phyloP scores from a whole-genome alignment of 92 coral and sea anemone genomes.

The Metridium senile region DNA sequence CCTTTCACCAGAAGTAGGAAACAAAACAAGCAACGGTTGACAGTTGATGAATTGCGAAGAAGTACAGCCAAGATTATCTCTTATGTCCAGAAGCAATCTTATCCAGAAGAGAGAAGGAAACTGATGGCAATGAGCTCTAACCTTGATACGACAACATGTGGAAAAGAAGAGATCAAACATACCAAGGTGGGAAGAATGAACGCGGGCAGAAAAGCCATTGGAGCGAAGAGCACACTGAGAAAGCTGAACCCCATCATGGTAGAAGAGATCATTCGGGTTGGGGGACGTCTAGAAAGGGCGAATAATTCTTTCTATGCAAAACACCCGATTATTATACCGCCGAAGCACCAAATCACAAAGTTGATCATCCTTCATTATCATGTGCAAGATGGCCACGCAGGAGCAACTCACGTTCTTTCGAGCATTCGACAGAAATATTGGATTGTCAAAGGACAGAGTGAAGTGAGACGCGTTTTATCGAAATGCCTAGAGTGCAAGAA shows the following conservation, averaged over 20 bases:
- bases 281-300: constrained; percentile 53
- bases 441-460: constrained; percentile 47
- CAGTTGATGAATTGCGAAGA: constrained; percentile 16
- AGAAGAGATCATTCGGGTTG: constrained; percentile 44
- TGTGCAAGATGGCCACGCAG: constrained; percentile 43
- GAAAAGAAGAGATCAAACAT: neutral
- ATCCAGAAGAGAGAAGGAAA: neutral
- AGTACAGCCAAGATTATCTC: constrained; percentile 7
- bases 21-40: constrained; percentile 14
- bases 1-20: neutral
- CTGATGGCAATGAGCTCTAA: neutral
- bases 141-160: neutral
- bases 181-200: neutral
- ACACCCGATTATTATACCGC: constrained; percentile 56
- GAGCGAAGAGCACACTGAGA: constrained; percentile 20
- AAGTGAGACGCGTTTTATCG: constrained; percentile 29
- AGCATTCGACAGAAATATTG: constrained; percentile 44
- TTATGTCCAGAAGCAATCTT: constrained; percentile 13
- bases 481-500: constrained; percentile 42
- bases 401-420: constrained; percentile 41
- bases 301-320: constrained; percentile 3
- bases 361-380: constrained; percentile 41
- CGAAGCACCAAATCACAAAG: constrained; percentile 44
- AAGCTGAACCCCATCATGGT: constrained; percentile 42
- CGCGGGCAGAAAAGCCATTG: neutral